These are phyloP conservation scores for Parauchenoglanis punctatus DNA, from an alignment of 2,797 vertebrate species.

Conservation along the genomic window DNA sequence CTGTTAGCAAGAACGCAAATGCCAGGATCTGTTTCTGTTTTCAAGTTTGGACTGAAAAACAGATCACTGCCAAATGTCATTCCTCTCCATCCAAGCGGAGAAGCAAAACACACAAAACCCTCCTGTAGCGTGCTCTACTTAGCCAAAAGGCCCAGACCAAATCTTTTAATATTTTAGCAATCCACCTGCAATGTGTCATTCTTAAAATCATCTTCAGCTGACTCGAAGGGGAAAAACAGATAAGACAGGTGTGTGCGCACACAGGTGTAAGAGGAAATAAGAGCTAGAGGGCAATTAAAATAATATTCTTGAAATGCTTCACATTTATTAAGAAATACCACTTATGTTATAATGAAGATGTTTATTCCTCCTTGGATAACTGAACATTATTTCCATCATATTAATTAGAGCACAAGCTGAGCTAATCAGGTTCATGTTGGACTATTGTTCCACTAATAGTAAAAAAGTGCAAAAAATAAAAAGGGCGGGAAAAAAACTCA, in stretches of 20 bases:
- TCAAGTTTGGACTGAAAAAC: slow-evolving; percentile 37
- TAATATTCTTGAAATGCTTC: background rate
- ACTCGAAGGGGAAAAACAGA: background rate
- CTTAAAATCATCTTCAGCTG: background rate
- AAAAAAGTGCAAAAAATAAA: background rate
- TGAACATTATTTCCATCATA: background rate
- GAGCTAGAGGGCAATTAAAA: background rate
- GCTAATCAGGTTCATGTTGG: background rate
- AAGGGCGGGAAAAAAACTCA: background rate
- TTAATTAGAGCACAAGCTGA: background rate
- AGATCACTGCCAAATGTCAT: slow-evolving; percentile 52
- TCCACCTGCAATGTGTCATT: background rate
- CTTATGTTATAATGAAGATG: background rate
- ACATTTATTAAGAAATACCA: background rate
- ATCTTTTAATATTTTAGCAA: background rate
- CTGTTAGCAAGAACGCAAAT: slow-evolving; percentile 20
- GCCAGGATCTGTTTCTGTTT: slow-evolving; percentile 50
- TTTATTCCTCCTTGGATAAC: background rate
- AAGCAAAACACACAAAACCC: background rate
- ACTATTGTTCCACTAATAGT: background rate
- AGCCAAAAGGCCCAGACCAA: background rate
- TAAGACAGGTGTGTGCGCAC: too few species aligned
- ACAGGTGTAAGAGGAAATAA: background rate
- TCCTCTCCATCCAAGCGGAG: slow-evolving; percentile 25
- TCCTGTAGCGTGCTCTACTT: slow-evolving; percentile 1